These are phyloP conservation scores for Notoglanidium macrostoma DNA, from an alignment of 2,797 vertebrate genomes.

Conservation along the genomic window DNA sequence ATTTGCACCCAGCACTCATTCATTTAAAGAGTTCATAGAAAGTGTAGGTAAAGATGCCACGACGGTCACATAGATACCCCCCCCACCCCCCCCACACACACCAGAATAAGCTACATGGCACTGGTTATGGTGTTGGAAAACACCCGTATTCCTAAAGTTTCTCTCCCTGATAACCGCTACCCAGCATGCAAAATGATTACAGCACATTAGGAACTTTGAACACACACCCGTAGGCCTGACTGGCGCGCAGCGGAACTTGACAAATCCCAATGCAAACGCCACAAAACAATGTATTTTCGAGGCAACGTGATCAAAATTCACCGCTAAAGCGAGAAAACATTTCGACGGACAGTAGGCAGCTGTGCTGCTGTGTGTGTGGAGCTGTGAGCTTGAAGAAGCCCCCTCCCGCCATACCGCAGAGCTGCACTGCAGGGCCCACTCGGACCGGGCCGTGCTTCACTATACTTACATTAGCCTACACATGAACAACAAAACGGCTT, in stretches of 20 bases:
- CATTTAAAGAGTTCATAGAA: neutral
- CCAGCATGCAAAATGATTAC: neutral
- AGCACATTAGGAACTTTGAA: conserved; percentile 21
- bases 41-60: neutral
- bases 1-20: neutral
- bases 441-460: conserved; percentile 74
- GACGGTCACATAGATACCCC: neutral
- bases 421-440: conserved; percentile 74
- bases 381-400: neutral
- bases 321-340: neutral
- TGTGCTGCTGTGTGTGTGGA: neutral
- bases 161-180: neutral
- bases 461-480: conserved; percentile 20
- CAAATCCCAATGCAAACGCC: neutral
- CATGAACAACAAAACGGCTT: conserved; percentile 14
- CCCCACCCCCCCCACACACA: neutral
- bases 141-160: neutral
- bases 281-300: neutral
- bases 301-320: neutral
- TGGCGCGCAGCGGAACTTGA: neutral
- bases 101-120: neutral
- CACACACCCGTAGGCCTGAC: conserved; percentile 26
- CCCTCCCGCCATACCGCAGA: conserved; percentile 65
- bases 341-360: neutral
- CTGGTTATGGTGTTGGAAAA: neutral